These are phyloP conservation scores for Trematocara nigrifrons DNA, from an alignment of 2,113 vertebrate genomes.

Conservation along the genomic window DNA sequence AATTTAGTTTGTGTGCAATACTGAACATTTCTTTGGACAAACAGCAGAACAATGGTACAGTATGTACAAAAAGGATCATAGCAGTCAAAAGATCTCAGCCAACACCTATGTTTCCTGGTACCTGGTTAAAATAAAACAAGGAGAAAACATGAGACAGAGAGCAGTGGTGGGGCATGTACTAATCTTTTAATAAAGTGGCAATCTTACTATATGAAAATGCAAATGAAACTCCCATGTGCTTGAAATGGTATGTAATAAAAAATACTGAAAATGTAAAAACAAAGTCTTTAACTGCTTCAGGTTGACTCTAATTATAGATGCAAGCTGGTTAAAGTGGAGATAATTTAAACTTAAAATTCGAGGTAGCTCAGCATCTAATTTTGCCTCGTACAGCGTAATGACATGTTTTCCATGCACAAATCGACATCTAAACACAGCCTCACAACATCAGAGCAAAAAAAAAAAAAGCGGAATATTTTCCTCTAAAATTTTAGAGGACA, in stretches of 20 bases:
- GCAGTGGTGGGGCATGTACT: neutral
- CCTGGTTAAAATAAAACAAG: neutral
- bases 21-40: neutral
- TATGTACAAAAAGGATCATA: neutral
- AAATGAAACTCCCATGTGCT: neutral
- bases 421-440: neutral
- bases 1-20: neutral
- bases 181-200: neutral
- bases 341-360: neutral
- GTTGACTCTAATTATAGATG: neutral
- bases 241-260: neutral
- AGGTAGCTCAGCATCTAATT: neutral
- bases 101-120: constrained; percentile 24
- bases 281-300: neutral
- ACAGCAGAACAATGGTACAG: neutral
- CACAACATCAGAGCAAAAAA: neutral
- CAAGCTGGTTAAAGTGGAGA: neutral
- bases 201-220: neutral
- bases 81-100: neutral
- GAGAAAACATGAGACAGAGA: neutral
- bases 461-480: neutral
- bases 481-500: neutral
- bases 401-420: neutral
- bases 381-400: neutral
- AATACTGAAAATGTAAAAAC: neutral